A percentile compares a stretch with the other conserved stretches of the same genome.
Conservation (phyloP, 1,140 invertebrate species). For the Caenorhabditis tropicalis region DNA sequence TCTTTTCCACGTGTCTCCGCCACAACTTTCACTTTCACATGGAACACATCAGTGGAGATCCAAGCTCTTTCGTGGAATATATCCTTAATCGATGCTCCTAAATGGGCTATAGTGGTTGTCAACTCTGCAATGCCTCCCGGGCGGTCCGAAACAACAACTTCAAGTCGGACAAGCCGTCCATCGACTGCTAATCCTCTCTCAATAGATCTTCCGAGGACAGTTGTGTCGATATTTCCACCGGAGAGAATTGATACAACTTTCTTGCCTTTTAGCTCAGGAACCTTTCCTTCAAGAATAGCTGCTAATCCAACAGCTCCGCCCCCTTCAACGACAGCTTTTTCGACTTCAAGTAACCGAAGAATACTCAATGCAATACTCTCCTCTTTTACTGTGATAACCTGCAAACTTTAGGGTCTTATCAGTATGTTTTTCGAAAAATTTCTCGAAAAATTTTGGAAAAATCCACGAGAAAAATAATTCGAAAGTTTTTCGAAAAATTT, state of each 20-base stretch:
- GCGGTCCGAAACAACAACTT: slow-evolving; percentile 83
- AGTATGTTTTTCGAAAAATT: no score
- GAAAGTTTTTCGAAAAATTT: no score
- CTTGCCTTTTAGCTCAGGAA: slow-evolving; percentile 85
- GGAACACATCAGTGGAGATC: slow-evolving; percentile 85
- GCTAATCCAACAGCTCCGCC: slow-evolving; percentile 87
- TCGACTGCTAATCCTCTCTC: slow-evolving; percentile 88
- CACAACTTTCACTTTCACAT: slow-evolving; percentile 79
- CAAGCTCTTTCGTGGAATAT: slow-evolving; percentile 91
- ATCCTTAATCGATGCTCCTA: slow-evolving; percentile 90
- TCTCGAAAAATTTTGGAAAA: no score
- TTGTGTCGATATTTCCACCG: slow-evolving; percentile 92
- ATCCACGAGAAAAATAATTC: no score
- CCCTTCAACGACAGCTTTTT: slow-evolving; percentile 89
- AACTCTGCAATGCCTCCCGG: slow-evolving; percentile 83
- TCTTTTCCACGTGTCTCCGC: slow-evolving; percentile 84
- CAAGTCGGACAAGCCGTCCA: slow-evolving; percentile 84
- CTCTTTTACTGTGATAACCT: slow-evolving; percentile 77
- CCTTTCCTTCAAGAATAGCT: slow-evolving; percentile 82
- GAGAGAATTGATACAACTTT: slow-evolving; percentile 84
- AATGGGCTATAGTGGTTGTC: slow-evolving; percentile 79
- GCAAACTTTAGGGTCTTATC: not conserved
- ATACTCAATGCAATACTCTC: slow-evolving; percentile 85
- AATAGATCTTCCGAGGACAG: slow-evolving; percentile 84
- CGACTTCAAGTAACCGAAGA: slow-evolving; percentile 81